Percentiles rank a stretch among this genome's conserved stretches.
These are phyloP conservation scores for Allolobophora icterica DNA, from an alignment of 2,888 invertebrate genomes.

Conservation along the genomic window DNA sequence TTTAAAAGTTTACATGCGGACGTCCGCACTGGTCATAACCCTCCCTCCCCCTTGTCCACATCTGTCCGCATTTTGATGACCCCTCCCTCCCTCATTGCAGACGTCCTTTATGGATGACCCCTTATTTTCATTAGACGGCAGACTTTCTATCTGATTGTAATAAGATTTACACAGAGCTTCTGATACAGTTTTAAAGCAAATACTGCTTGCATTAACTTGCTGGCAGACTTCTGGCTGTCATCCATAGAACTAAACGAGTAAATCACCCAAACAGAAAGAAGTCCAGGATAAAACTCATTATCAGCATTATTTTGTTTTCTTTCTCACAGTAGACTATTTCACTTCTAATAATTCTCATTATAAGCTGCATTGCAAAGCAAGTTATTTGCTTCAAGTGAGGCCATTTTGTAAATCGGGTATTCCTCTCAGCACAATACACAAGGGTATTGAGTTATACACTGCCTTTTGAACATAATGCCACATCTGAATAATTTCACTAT, in stretches of 20 bases:
- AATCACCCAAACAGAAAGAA: not conserved
- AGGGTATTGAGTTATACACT: not conserved
- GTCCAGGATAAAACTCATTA: not conserved
- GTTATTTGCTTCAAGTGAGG: not conserved
- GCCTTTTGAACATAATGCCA: not conserved
- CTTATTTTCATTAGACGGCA: not conserved
- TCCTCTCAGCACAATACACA: not conserved
- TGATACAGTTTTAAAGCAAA: not conserved
- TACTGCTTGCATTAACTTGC: not conserved
- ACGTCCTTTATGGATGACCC: too few species aligned
- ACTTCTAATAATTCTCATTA: not conserved
- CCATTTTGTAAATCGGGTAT: not conserved
- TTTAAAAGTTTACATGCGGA: too few species aligned
- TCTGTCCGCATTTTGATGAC: too few species aligned
- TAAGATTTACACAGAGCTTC: not conserved
- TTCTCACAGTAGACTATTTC: not conserved
- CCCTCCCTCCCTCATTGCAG: too few species aligned
- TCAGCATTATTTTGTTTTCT: not conserved
- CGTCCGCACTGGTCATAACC: too few species aligned
- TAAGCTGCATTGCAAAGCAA: not conserved
- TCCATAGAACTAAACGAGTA: not conserved
- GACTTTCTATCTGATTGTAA: not conserved
- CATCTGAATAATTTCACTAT: too few species aligned
- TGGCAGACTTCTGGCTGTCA: not conserved
- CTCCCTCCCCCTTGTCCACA: too few species aligned